phyloP scores from a whole-genome alignment of 2,113 vertebrate genomes.

The Cisticola juncidis region DNA sequence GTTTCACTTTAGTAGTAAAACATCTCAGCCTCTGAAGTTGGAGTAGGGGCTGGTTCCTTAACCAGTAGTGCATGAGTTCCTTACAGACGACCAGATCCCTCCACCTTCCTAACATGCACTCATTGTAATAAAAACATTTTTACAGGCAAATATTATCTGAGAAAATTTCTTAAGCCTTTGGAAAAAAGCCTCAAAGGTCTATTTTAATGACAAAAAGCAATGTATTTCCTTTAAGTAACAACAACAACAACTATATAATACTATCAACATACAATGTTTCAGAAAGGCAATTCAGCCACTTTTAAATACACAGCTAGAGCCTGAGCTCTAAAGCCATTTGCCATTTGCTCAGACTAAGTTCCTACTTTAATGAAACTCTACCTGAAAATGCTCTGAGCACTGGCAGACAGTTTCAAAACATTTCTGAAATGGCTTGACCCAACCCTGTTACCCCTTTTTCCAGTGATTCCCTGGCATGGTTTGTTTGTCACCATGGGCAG shows the following conservation, averaged over 20 bases:
- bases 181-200: background rate
- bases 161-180: background rate
- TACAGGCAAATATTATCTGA: background rate
- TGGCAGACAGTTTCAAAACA: background rate
- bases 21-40: background rate
- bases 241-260: background rate
- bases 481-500: background rate
- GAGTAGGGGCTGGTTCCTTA: background rate
- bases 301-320: background rate
- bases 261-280: background rate
- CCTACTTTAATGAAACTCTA: background rate
- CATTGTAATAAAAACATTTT: background rate
- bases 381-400: background rate
- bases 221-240: background rate
- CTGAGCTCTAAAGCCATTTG: background rate
- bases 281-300: background rate
- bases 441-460: fast-evolving
- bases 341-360: background rate
- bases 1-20: background rate
- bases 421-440: background rate
- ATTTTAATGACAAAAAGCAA: background rate
- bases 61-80: background rate
- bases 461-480: background rate
- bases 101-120: background rate
- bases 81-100: background rate